Base-by-base conservation (phyloP, 2,888 invertebrate species). In the Pterobdella sp. region DNA sequence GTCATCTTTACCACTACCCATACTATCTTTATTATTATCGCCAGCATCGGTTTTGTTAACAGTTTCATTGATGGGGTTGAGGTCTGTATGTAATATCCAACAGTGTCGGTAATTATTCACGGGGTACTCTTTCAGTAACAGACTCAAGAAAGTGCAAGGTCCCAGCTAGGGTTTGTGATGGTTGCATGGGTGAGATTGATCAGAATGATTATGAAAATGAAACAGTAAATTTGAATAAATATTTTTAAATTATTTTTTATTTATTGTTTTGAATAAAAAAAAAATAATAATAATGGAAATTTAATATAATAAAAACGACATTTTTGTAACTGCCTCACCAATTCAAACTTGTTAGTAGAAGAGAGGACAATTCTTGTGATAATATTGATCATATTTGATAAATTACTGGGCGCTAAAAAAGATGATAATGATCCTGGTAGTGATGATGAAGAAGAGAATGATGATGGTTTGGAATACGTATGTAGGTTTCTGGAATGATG, bases 391-490 rank as follows among this genome's bases (percentile, higher is more conserved):
- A 56, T 22, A 26, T 22, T 56, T 4, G 60, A 56, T 14, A 56
- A 26, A 56, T 56, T 56, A 26, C 60, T 26, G 18, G 60, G n/a
- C 26, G 60, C 4, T 14, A 26, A 56, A 18, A 26, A 56, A 4
- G 60, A 56, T 56, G 60, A 56, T n/a, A 26, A 56, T 56, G 60
- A 56, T 56, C n/a, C 18, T 56, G 60, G 26, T 56, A 26, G 26
- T 56, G 60, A 56, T 56, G 60, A 56, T 56, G 60, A 56, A 26
- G 60, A 56, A 26, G 60, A 56, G 18, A 26, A 56, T 56, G 60
- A 56, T 56, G 60, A 56, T 56, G 60, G n/a, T n/a, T n/a, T n/a
- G n/a, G n/a, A n/a, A n/a, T n/a, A n/a, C n/a, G n/a, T n/a, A n/a
- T n/a, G n/a, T n/a, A n/a, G n/a, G n/a, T n/a, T n/a, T n/a, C n/a